Percentiles rank a stretch among this genome's conserved stretches.
Evolutionary conservation across 2,888 invertebrate species (phyloP).

Genomic region (Leucophora obtusa): DNA sequence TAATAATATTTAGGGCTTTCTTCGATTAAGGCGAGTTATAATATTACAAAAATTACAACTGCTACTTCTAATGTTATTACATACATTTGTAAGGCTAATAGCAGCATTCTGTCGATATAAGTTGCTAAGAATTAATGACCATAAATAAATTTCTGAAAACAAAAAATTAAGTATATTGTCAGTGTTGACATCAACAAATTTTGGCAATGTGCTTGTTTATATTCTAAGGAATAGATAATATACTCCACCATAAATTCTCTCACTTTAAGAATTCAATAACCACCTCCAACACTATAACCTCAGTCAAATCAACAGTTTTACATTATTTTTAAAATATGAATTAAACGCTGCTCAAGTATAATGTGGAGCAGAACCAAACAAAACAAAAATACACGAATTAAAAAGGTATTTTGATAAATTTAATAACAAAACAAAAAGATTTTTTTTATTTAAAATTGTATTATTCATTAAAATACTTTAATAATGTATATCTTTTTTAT

Average conservation of each 20-base stretch:
- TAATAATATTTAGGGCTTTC: slow-evolving; percentile 48
- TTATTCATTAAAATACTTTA: background rate
- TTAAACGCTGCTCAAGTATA: background rate
- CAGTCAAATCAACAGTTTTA: background rate
- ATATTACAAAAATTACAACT: slow-evolving; percentile 26
- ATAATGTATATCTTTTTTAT: background rate
- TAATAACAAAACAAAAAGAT: background rate
- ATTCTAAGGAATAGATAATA: background rate
- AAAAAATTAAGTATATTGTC: too few relatives aligned
- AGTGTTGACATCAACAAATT: too few relatives aligned
- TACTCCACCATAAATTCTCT: background rate
- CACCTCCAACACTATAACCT: background rate
- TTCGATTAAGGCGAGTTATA: slow-evolving; percentile 44
- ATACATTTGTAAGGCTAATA: background rate
- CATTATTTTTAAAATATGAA: background rate
- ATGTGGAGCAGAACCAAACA: background rate
- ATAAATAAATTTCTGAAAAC: background rate
- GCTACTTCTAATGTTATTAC: slow-evolving; percentile 29
- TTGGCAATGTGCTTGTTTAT: too few relatives aligned
- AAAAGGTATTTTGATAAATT: background rate
- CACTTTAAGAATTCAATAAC: background rate
- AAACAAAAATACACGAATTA: background rate
- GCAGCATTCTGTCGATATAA: background rate
- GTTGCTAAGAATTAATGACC: background rate
- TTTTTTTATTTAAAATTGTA: background rate